Conservation (phyloP, 2,888 invertebrate species). For the Linnaemya tessellans region DNA sequence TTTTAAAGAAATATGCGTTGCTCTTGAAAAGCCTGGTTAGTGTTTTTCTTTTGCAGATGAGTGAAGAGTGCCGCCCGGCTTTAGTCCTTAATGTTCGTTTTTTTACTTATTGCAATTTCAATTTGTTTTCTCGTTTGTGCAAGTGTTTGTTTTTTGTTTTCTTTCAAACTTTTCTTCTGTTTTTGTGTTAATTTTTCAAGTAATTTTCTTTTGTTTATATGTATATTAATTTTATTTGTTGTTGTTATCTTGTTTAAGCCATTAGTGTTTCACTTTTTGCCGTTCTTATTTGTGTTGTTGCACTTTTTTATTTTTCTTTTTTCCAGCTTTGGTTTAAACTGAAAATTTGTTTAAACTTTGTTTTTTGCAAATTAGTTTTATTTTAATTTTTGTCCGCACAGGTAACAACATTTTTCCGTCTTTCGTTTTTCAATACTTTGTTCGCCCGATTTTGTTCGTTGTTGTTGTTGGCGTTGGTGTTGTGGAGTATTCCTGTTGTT, state of each 20-base stretch:
- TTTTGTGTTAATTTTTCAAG: slow-evolving; percentile 68
- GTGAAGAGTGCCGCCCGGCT: slow-evolving; percentile 66
- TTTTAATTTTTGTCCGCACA: slow-evolving; percentile 74
- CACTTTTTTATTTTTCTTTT: slow-evolving; percentile 38
- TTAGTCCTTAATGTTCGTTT: slow-evolving; percentile 52
- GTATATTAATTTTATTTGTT: slow-evolving; percentile 67
- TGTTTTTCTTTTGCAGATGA: slow-evolving; percentile 4
- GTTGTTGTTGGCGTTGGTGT: slow-evolving; percentile 22
- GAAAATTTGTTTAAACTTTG: slow-evolving; percentile 65
- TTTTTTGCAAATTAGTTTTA: slow-evolving; percentile 73
- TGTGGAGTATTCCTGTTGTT: slow-evolving; percentile 35
- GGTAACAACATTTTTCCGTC: slow-evolving; percentile 71
- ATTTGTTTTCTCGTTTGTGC: slow-evolving; percentile 59
- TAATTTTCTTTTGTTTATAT: slow-evolving; percentile 66
- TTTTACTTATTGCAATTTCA: slow-evolving; percentile 60
- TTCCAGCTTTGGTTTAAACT: slow-evolving; percentile 46
- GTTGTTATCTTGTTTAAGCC: slow-evolving; percentile 63
- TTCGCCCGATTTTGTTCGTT: slow-evolving; percentile 13
- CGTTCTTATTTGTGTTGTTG: slow-evolving; percentile 48
- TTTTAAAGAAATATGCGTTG: slow-evolving; percentile 66
- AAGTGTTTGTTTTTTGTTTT: slow-evolving; percentile 22
- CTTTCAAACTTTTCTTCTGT: slow-evolving; percentile 31
- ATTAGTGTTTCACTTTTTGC: slow-evolving; percentile 61
- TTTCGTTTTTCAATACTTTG: slow-evolving; percentile 43
- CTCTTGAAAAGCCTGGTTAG: slow-evolving; percentile 44